Evolutionary conservation across 2,888 invertebrate species (phyloP).

Genomic region (Trachelus tabidus): DNA sequence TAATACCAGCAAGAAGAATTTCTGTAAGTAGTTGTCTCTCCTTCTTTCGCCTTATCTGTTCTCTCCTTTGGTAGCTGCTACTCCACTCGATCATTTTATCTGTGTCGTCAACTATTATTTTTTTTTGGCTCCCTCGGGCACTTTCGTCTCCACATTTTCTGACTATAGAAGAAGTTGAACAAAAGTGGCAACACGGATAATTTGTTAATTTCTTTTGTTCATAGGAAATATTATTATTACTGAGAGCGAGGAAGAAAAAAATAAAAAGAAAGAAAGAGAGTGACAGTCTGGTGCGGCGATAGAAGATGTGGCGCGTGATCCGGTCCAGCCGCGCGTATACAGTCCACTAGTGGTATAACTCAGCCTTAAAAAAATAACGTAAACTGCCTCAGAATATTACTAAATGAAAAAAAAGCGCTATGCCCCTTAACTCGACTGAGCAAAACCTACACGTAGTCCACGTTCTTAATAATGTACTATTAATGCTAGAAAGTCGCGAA

Average conservation of each 20-base stretch:
- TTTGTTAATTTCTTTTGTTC: constrained; percentile 8
- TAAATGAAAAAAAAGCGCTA: constrained; percentile 39
- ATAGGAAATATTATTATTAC: constrained; percentile 13
- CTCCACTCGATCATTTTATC: no score
- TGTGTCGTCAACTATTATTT: no score
- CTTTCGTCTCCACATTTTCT: no score
- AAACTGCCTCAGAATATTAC: constrained; percentile 48
- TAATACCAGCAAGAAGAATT: no score
- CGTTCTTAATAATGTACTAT: no score
- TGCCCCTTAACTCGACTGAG: constrained; percentile 42
- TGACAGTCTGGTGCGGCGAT: constrained; percentile 2
- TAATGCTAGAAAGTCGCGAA: no score
- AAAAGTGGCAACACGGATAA: no score
- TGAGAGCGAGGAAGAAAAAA: neutral
- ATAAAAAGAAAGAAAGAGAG: constrained; percentile 1
- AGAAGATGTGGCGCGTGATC: neutral
- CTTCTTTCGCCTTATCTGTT: no score
- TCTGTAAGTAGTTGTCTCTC: no score
- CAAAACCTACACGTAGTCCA: constrained; percentile 4
- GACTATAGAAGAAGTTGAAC: no score
- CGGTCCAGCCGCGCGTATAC: constrained; percentile 21
- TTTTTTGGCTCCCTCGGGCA: no score
- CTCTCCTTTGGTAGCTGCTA: no score
- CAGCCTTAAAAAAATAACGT: constrained; percentile 46
- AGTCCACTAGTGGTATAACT: constrained; percentile 44